phyloP scores from a whole-genome alignment of 2,888 invertebrate species.

The Acleris emargana region DNA sequence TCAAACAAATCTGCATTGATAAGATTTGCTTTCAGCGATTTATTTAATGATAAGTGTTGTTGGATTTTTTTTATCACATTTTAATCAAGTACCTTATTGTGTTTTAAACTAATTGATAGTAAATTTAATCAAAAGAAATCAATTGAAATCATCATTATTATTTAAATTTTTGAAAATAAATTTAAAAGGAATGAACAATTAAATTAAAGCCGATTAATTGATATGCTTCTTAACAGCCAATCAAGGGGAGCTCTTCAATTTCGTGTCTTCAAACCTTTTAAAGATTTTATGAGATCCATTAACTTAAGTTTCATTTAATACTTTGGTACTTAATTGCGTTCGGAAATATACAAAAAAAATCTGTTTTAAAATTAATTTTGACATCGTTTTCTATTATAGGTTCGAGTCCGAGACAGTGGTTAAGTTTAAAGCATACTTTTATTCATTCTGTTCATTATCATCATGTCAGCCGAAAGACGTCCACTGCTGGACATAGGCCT shows the following conservation, averaged over 20 bases:
- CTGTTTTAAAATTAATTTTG: neutral
- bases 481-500: no score
- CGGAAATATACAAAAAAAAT: neutral
- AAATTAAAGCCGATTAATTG: constrained; percentile 40
- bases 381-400: no score
- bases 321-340: constrained; percentile 9
- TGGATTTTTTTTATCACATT: neutral
- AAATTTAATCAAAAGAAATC: constrained; percentile 23
- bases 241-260: constrained; percentile 44
- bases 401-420: no score
- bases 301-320: constrained; percentile 39
- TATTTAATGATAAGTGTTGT: constrained; percentile 4
- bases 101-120: neutral
- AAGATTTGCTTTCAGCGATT: neutral
- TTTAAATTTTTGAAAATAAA: constrained; percentile 16
- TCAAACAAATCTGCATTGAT: no score
- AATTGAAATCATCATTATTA: constrained; percentile 35
- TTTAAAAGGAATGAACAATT: constrained; percentile 8
- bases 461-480: no score
- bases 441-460: no score
- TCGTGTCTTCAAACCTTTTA: constrained; percentile 43
- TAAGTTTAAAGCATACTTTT: no score
- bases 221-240: constrained; percentile 46
- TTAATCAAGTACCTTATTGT: no score
- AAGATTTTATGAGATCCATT: constrained; percentile 43